These are phyloP conservation scores for Rhodophaea formosa DNA, from an alignment of 2,888 invertebrate species.

Conservation along the genomic window DNA sequence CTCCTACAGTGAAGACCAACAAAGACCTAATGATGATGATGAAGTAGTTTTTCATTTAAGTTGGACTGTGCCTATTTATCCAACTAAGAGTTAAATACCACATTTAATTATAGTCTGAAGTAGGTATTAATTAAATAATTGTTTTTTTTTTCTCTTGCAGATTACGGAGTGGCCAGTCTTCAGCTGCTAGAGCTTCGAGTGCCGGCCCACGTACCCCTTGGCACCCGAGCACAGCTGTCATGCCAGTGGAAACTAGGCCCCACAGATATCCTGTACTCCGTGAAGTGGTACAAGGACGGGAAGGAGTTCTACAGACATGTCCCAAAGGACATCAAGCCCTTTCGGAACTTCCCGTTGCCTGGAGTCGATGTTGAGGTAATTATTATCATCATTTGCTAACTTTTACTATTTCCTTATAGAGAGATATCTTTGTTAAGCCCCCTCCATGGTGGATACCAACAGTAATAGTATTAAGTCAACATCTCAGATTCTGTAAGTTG, in stretches of 20 bases:
- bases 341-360: constrained; percentile 88
- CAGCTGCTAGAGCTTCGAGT: constrained; percentile 89
- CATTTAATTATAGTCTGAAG: too few species aligned
- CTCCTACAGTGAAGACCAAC: too few species aligned
- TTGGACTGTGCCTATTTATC: too few species aligned
- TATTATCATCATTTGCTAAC: background rate
- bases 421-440: too few species aligned
- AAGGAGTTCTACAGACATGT: constrained; percentile 94
- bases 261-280: constrained; percentile 90
- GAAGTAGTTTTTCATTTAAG: too few species aligned
- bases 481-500: too few species aligned
- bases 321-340: constrained; percentile 90
- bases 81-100: too few species aligned
- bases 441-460: too few species aligned
- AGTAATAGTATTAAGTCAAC: too few species aligned
- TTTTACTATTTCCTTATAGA: too few species aligned
- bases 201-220: constrained; percentile 90
- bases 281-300: constrained; percentile 96
- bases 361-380: constrained; percentile 91
- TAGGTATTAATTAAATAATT: too few species aligned
- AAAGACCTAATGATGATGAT: too few species aligned
- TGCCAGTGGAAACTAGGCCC: constrained; percentile 91
- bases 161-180: constrained; percentile 69
- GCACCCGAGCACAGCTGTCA: constrained; percentile 87
- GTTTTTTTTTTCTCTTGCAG: constrained; percentile 34